Conservation (phyloP, 2,888 invertebrate genomes). For the Diarsia mendica region DNA sequence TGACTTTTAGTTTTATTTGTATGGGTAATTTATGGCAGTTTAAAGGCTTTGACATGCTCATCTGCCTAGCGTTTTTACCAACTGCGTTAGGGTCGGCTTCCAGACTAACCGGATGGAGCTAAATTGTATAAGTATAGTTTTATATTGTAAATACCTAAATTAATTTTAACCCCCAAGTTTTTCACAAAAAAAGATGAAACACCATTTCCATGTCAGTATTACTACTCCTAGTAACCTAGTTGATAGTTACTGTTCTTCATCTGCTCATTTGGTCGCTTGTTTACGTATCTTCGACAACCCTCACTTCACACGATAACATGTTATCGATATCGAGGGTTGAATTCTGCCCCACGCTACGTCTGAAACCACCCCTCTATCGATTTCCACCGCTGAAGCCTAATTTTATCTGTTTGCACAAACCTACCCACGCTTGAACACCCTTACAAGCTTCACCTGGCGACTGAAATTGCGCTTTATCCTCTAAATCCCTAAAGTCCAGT, state of each 20-base stretch:
- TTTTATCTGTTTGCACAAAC: conserved; percentile 79
- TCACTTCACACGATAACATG: background rate
- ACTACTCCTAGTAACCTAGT: too few species aligned
- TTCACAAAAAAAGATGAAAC: too few species aligned
- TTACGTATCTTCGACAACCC: too few species aligned
- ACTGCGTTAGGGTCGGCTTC: too few species aligned
- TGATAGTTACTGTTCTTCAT: too few species aligned
- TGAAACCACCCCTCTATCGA: conserved; percentile 82
- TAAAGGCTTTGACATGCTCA: background rate
- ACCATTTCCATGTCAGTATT: too few species aligned
- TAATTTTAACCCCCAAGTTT: too few species aligned
- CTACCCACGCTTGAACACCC: conserved; percentile 33
- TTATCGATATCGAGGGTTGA: conserved; percentile 17
- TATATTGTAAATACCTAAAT: too few species aligned
- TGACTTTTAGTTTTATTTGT: too few species aligned
- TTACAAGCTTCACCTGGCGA: conserved; percentile 5
- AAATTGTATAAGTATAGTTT: too few species aligned
- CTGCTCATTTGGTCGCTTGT: background rate
- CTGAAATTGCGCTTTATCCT: conserved; percentile 24
- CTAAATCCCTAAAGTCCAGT: rapidly evolving
- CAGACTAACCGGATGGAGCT: too few species aligned
- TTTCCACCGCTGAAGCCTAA: conserved; percentile 82
- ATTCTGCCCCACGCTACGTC: conserved; percentile 70
- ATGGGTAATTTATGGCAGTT: background rate
- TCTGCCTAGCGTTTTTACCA: too few species aligned